Conservation (phyloP, 1,140 invertebrate genomes). For the Drosophila kurseongensis region DNA sequence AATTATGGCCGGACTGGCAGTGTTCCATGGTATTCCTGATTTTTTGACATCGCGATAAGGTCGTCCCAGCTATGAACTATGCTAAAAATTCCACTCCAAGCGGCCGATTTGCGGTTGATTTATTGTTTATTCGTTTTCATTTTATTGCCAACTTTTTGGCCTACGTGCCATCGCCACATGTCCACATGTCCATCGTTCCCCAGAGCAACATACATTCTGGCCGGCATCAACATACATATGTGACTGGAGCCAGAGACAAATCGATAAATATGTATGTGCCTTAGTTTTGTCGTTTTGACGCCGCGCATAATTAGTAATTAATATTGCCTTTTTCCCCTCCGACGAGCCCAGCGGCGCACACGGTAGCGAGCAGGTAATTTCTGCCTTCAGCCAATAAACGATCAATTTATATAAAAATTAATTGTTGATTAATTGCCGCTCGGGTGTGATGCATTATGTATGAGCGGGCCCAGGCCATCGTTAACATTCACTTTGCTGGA, state of each 20-base stretch:
- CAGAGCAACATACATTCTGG: constrained; percentile 16
- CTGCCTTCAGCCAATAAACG: constrained; percentile 38
- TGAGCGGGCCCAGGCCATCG: constrained; percentile 23
- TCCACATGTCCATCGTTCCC: background rate
- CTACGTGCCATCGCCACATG: constrained; percentile 57
- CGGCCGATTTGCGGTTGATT: constrained; percentile 71
- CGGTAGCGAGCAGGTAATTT: constrained; percentile 59
- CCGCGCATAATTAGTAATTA: constrained; percentile 75
- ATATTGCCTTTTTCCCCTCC: constrained; percentile 35
- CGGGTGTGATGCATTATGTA: constrained; percentile 44
- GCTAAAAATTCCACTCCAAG: constrained; percentile 71
- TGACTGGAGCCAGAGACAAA: constrained; percentile 37
- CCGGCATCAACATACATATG: background rate
- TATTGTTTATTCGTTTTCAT: constrained; percentile 75
- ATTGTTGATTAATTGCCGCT: constrained; percentile 73
- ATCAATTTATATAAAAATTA: constrained; percentile 67
- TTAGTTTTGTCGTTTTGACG: constrained; percentile 74
- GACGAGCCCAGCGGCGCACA: constrained; percentile 31
- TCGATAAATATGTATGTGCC: constrained; percentile 74
- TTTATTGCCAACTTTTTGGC: constrained; percentile 63
- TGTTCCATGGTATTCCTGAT: constrained; percentile 34
- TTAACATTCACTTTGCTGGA: constrained; percentile 36
- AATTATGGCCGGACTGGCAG: constrained; percentile 58
- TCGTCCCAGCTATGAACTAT: constrained; percentile 31
- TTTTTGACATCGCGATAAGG: constrained; percentile 17